Base-by-base conservation (phyloP, 2,113 vertebrate species). In the Nettapus auritus region DNA sequence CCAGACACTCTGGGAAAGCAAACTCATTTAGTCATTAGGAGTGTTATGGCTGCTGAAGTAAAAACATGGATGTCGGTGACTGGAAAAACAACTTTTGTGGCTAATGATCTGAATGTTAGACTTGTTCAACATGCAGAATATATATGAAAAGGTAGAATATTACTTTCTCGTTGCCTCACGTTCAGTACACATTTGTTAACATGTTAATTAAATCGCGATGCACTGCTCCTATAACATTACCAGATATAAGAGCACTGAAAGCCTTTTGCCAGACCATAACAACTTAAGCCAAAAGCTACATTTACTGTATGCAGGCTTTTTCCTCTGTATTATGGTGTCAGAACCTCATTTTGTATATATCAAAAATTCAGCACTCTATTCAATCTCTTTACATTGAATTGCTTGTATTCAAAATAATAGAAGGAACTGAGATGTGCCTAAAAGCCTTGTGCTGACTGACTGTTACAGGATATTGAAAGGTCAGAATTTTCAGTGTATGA, bases 11-110 rank as follows among this genome's bases (percentile, higher is more conserved):
- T 94, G 86, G 89, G 83, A 97, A 96, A 95, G 80, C 83, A 85
- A 93, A 82, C 25, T 82, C 83, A 55, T 94, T 87, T 94, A 89
- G 77, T 87, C 86, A 82, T 93, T 89, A 86, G 40, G 63, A 67
- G 67, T 96, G 86, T 95, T 96, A 96, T 93, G 96, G 94, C 86
- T 96, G 90, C 81, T 94, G 86, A 89, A 96, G 82, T 76, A 69
- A 97, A 97, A 96, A 90, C 86, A 92, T 50, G 77, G 28, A 63
- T 23, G 59, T 76, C 1, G 0, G 57, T 69, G 66, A 62, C 70
- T 88, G 83, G 77, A 92, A 95, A 96, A 96, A 85, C 83, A 96
- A 88, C 88, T 71, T 77, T 77, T 71, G 33, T 75, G 53, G 63
- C 81, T 93, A 79, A 85, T 67, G 44, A 77, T 36, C 40, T 89